These are phyloP conservation scores for Decapterus maruadsi DNA, from an alignment of 2,797 vertebrate species.

Conservation along the genomic window DNA sequence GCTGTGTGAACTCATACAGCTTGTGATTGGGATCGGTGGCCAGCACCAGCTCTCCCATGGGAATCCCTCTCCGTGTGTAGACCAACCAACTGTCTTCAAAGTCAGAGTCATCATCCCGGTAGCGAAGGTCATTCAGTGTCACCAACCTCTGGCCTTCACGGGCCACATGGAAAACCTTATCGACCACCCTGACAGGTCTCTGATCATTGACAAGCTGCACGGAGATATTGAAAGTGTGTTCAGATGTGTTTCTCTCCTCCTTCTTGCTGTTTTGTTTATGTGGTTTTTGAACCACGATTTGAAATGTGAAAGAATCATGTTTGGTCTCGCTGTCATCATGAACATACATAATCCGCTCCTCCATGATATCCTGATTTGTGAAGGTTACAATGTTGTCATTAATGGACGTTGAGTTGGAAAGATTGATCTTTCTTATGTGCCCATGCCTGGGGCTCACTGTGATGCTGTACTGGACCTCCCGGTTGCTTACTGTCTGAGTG, in stretches of 20 bases:
- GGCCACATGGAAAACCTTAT: conserved; percentile 90
- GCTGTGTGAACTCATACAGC: conserved; percentile 92
- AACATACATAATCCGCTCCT: conserved; percentile 87
- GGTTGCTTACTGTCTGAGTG: conserved; percentile 80
- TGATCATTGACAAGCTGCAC: conserved; percentile 92
- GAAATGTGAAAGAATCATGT: conserved; percentile 87
- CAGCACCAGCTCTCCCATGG: conserved; percentile 90
- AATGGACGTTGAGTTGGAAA: conserved; percentile 81
- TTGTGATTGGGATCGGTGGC: conserved; percentile 85
- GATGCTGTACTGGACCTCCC: conserved; percentile 85
- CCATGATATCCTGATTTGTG: conserved; percentile 87
- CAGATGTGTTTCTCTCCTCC: conserved; percentile 51
- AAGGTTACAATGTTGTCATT: conserved; percentile 84
- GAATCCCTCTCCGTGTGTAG: conserved; percentile 90
- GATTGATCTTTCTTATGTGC: conserved; percentile 82
- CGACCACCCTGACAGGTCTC: conserved; percentile 89
- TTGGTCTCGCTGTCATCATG: conserved; percentile 92
- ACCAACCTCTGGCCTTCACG: conserved; percentile 88
- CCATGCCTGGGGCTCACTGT: conserved; percentile 86
- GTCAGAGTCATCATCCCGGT: conserved; percentile 91
- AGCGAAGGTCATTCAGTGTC: conserved; percentile 88
- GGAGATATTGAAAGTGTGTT: conserved; percentile 87
- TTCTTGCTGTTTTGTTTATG: conserved; percentile 56
- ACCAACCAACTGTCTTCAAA: conserved; percentile 91
- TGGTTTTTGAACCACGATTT: conserved; percentile 68